Evolutionary conservation across 2,888 invertebrate species (phyloP).

Genomic region (Drosophila maculinotata): DNA sequence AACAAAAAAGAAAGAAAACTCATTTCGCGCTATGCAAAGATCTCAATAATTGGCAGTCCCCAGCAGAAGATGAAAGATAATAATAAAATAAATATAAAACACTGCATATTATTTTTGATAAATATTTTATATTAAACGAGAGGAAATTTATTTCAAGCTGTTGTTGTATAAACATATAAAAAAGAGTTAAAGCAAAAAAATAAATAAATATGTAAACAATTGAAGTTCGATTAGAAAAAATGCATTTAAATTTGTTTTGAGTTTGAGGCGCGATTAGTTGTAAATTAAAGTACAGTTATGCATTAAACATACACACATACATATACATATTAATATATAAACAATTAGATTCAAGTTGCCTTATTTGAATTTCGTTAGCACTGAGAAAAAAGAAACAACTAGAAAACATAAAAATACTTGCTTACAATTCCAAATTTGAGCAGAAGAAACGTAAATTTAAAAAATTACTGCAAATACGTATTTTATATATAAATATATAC

Average conservation of each 20-base stretch:
- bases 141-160: slow-evolving; percentile 23
- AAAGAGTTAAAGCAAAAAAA: slow-evolving; percentile 25
- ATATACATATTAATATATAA: slow-evolving; percentile 35
- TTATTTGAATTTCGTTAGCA: slow-evolving; percentile 81
- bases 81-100: slow-evolving; percentile 26
- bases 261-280: slow-evolving; percentile 49
- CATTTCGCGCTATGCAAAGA: slow-evolving; percentile 72
- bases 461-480: slow-evolving; percentile 63
- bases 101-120: slow-evolving; percentile 78
- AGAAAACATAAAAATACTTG: slow-evolving; percentile 35
- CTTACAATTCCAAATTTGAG: slow-evolving; percentile 59
- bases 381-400: slow-evolving; percentile 40
- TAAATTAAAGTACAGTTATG: slow-evolving; percentile 38
- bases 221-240: slow-evolving; percentile 25
- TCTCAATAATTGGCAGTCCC: slow-evolving; percentile 83
- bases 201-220: slow-evolving; percentile 20
- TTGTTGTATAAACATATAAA: slow-evolving; percentile 26
- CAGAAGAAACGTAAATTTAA: slow-evolving; percentile 25
- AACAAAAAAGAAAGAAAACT: slow-evolving; percentile 43
- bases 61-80: slow-evolving; percentile 41
- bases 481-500: slow-evolving; percentile 73
- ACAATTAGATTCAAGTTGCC: slow-evolving; percentile 80
- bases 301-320: slow-evolving; percentile 35
- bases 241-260: slow-evolving; percentile 59
- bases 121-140: slow-evolving; percentile 67